Percentiles rank a stretch among this genome's conserved stretches.
Conservation (phyloP, 2,888 invertebrate species). For the Ceramica pisi region DNA sequence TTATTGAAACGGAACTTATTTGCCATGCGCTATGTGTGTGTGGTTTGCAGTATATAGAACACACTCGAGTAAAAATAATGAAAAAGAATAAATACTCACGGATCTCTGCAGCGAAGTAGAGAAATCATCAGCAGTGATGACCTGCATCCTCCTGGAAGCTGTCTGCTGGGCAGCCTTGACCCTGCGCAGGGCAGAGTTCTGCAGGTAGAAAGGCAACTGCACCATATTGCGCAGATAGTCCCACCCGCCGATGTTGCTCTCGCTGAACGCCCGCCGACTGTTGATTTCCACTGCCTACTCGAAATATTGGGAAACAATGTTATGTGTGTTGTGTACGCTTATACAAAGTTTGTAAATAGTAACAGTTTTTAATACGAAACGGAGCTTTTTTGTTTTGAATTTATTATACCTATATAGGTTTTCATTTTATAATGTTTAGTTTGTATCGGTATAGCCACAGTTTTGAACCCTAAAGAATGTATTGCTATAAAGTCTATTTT, state of each 20-base stretch:
- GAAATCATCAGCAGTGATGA: conserved; percentile 90
- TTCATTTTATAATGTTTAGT: neutral
- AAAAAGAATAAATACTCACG: conserved; percentile 74
- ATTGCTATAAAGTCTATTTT: neutral
- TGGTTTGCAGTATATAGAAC: too few relatives aligned
- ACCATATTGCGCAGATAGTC: conserved; percentile 98
- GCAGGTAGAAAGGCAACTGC: conserved; percentile 99
- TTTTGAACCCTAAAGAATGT: neutral
- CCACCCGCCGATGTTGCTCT: conserved; percentile 98
- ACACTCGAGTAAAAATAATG: too few relatives aligned
- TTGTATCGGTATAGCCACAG: neutral
- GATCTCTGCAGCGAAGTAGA: conserved; percentile 88
- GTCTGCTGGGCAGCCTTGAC: conserved; percentile 97
- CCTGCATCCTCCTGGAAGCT: conserved; percentile 89
- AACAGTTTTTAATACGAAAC: neutral
- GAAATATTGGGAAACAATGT: conserved; percentile 26
- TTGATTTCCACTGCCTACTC: conserved; percentile 96
- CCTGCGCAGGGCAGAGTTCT: conserved; percentile 98
- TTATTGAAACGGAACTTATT: too few relatives aligned
- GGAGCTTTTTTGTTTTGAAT: neutral
- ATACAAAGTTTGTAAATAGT: neutral
- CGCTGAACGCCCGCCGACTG: conserved; percentile 96
- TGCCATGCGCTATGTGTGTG: too few relatives aligned
- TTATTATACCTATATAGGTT: neutral
- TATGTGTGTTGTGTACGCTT: conserved; percentile 6